phyloP scores from a whole-genome alignment of 2,797 vertebrate species.

The Chaetophractus vellerosus region DNA sequence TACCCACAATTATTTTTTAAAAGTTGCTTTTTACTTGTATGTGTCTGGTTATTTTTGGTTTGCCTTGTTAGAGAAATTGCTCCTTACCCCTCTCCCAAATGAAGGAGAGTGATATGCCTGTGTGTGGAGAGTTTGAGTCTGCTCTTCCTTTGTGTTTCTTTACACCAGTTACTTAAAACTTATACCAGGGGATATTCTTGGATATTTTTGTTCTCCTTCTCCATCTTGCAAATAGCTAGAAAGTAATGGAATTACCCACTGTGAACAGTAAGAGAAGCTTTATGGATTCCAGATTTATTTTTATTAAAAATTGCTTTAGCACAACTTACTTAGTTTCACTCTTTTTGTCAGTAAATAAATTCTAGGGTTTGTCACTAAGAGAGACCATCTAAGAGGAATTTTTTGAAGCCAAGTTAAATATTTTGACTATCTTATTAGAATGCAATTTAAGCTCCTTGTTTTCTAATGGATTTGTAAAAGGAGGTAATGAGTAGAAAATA shows the following conservation, averaged over 20 bases:
- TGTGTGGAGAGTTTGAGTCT: too few species aligned
- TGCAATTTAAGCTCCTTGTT: not conserved
- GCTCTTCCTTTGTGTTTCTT: not conserved
- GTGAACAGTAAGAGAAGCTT: not conserved
- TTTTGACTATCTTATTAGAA: not conserved
- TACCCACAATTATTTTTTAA: too few species aligned
- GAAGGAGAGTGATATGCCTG: not conserved
- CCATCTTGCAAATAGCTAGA: not conserved
- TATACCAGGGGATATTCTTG: not conserved
- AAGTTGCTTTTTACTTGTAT: not conserved
- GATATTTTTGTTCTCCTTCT: not conserved
- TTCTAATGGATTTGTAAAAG: too few species aligned
- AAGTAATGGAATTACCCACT: not conserved
- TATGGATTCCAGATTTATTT: too few species aligned
- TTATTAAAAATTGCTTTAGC: not conserved
- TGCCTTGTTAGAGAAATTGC: not conserved
- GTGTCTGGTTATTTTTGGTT: not conserved
- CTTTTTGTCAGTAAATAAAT: not conserved
- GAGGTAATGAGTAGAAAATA: not conserved
- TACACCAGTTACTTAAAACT: not conserved
- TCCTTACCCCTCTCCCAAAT: not conserved
- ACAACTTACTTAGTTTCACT: not conserved
- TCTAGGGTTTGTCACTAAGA: not conserved
- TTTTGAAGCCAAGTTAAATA: not conserved
- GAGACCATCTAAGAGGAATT: not conserved